Conservation (phyloP, 2,888 invertebrate species). For the Osmoderma eremita region DNA sequence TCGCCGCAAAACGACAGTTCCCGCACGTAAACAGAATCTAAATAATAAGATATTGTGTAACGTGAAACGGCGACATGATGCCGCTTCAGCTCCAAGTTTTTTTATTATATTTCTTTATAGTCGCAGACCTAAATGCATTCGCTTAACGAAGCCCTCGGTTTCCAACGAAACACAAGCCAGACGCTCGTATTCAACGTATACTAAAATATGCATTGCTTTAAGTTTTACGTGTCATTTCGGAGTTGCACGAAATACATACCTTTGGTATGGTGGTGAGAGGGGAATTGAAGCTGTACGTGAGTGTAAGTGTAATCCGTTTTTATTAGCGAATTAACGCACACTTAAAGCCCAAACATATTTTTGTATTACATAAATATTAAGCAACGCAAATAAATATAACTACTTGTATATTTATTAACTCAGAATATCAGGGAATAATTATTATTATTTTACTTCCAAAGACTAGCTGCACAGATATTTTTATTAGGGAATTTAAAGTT, state of each 20-base stretch:
- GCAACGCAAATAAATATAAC: too few species aligned
- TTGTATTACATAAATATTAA: too few species aligned
- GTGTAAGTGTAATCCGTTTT: background rate
- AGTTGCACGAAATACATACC: background rate
- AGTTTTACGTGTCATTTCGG: background rate
- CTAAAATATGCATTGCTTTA: constrained; percentile 17
- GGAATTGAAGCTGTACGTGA: background rate
- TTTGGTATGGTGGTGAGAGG: background rate
- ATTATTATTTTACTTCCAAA: too few species aligned
- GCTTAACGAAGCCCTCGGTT: background rate
- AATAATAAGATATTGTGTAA: constrained; percentile 29
- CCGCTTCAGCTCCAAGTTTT: background rate
- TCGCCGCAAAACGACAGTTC: background rate
- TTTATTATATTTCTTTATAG: background rate
- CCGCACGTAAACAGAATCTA: constrained; percentile 23
- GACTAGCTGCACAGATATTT: too few species aligned
- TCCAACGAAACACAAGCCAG: constrained; percentile 4
- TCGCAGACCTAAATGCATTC: constrained; percentile 15
- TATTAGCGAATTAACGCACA: too few species aligned
- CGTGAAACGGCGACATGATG: constrained; percentile 5
- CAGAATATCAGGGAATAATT: too few species aligned
- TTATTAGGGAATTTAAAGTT: too few species aligned
- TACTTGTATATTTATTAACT: too few species aligned
- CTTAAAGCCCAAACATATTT: too few species aligned
- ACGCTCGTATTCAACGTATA: constrained; percentile 2